Percentiles rank a stretch among this genome's conserved stretches.
phyloP scores from a whole-genome alignment of 2,797 vertebrate species.

The Scarus forsteni region DNA sequence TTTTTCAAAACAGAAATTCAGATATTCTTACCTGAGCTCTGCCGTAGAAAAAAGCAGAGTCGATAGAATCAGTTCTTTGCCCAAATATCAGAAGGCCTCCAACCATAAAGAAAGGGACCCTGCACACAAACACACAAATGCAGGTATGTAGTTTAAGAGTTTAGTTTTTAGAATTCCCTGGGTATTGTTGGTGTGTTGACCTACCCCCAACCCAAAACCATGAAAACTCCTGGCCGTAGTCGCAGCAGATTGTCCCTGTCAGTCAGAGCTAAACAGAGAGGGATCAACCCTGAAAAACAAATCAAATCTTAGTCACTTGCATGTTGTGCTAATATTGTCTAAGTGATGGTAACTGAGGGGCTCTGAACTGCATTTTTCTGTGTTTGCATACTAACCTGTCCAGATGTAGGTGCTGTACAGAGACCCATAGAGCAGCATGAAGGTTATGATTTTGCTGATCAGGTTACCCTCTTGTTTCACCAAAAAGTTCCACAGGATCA shows the following conservation, averaged over 20 bases:
- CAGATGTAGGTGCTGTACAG: conserved; percentile 96
- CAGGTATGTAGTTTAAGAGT: too few relatives aligned
- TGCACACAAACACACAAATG: conserved; percentile 58
- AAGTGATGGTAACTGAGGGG: not conserved
- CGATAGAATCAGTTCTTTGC: conserved; percentile 84
- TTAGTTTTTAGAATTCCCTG: not conserved
- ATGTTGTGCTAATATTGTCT: not conserved
- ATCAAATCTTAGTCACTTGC: conserved; percentile 23
- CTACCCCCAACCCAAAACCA: conserved; percentile 95
- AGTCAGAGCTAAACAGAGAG: conserved; percentile 91
- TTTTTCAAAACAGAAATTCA: not conserved
- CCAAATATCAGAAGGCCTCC: conserved; percentile 89
- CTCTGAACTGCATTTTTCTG: not conserved
- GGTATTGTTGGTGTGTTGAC: conserved; percentile 50
- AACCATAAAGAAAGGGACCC: conserved; percentile 90
- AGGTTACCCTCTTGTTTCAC: conserved; percentile 88
- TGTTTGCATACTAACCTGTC: conserved; percentile 87
- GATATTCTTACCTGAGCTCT: conserved; percentile 88
- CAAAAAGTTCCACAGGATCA: conserved; percentile 95
- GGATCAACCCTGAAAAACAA: conserved; percentile 88
- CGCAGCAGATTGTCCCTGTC: conserved; percentile 89
- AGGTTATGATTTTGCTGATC: conserved; percentile 89
- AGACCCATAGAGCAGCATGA: conserved; percentile 94
- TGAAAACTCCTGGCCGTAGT: conserved; percentile 89
- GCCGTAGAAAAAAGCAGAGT: conserved; percentile 97